Percentiles rank a stretch among this genome's conserved stretches.
Evolutionary conservation across 92 coral and sea anemone species (phyloP).

Genomic region (Montipora capitata): DNA sequence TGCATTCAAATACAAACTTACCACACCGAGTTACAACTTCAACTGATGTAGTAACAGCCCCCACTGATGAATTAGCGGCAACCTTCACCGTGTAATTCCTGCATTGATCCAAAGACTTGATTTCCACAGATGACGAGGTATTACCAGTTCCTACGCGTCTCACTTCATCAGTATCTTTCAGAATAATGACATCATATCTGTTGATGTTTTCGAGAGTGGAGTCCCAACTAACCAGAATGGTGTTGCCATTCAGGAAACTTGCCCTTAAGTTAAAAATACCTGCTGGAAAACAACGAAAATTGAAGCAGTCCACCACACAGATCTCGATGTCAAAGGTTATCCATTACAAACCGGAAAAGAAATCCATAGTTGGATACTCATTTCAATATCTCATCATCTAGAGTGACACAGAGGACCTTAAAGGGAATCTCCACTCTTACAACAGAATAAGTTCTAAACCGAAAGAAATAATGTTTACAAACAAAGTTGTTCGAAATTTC

Average conservation of each 20-base stretch:
- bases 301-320: no score
- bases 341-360: no score
- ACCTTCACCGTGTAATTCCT: conserved; percentile 58
- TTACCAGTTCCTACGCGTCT: conserved; percentile 5
- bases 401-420: no score
- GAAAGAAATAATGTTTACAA: no score
- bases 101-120: conserved; percentile 53
- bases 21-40: conserved; percentile 53
- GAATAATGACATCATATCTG: conserved; percentile 50
- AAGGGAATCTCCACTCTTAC: no score
- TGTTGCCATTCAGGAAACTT: conserved; percentile 22
- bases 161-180: not conserved
- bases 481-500: no score
- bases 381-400: no score
- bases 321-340: no score
- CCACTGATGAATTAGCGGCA: conserved; percentile 59
- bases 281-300: not conserved
- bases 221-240: conserved; percentile 56
- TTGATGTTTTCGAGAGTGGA: conserved; percentile 23
- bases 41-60: conserved; percentile 44
- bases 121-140: conserved; percentile 10
- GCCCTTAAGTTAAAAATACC: conserved; percentile 25
- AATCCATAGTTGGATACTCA: no score
- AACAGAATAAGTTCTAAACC: no score
- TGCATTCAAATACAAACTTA: conserved; percentile 17